Evolutionary conservation across 2,113 vertebrate genomes (phyloP).

Genomic region (Mixornis gularis): DNA sequence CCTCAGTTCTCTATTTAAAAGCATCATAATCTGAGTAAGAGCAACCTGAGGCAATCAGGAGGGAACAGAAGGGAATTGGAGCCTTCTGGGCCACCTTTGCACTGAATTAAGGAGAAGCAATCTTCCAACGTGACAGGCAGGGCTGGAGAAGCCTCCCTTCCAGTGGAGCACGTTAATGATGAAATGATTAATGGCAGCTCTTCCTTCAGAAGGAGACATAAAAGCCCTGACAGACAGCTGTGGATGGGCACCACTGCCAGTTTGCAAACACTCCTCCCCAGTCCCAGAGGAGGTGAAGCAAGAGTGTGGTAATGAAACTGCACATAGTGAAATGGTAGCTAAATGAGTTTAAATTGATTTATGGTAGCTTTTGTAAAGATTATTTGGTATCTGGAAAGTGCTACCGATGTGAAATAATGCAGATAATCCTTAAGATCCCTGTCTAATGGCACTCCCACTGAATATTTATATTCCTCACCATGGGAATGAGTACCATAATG

Average conservation of each 20-base stretch:
- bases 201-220: constrained; percentile 59
- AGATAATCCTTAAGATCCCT: constrained; percentile 75
- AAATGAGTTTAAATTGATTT: constrained; percentile 83
- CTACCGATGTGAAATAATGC: constrained; percentile 75
- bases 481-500: constrained; percentile 77
- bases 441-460: constrained; percentile 77
- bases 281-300: constrained; percentile 67
- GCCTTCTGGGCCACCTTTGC: constrained; percentile 37
- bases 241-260: constrained; percentile 69
- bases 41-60: background rate
- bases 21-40: background rate
- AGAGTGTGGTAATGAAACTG: constrained; percentile 79
- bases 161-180: constrained; percentile 36
- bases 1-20: background rate
- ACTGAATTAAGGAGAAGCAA: constrained; percentile 37
- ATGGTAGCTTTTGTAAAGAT: constrained; percentile 78
- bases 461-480: constrained; percentile 78
- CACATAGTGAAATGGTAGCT: constrained; percentile 74
- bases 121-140: background rate
- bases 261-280: constrained; percentile 54
- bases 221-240: constrained; percentile 65
- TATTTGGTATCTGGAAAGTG: constrained; percentile 73
- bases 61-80: constrained; percentile 12
- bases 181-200: constrained; percentile 69
- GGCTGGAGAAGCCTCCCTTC: constrained; percentile 3